Base-by-base conservation (phyloP, 2,113 vertebrate species). In the Arenaria interpres region DNA sequence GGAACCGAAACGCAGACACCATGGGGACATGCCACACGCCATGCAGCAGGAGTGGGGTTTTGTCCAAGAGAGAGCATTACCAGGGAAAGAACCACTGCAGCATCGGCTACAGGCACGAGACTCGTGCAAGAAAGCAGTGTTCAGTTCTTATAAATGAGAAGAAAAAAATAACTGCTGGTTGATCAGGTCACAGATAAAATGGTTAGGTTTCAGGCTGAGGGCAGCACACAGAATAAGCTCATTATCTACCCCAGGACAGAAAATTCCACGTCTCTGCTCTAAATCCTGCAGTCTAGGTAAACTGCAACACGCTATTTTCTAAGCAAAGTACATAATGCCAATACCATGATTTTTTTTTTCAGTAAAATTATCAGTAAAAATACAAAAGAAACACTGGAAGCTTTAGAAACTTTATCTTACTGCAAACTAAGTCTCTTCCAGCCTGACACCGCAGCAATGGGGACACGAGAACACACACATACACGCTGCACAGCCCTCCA, bases 91-190 rank as follows among this genome's bases (percentile, higher is more conserved):
- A 80, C 33, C 23, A 18, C 75, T 71, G 67, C 54, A 66, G 2
- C 12, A 50, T 1, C 1, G 0, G 23, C 72, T 27, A 27, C 66
- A 62, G 73, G 20, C 80, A 45, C 0, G 8, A 43, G 12, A 74
- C 45, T 14, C 4, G 1, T 41, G 45, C 67, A 74, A 45, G 41
- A 77, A 80, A 83, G 41, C 33, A 51, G 45, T 2, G 3, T 16
- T 78, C 51, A 9, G 18, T 7, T 67, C 68, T 54, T 22, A 39
- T 4, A 50, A n/a, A 32, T 3, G 6, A 56, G 37, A 17, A 56
- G 37, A 17, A 74, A 35, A 28, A 53, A n/a, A n/a, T n/a, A n/a
- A n/a, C n/a, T n/a, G n/a, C n/a, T n/a, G n/a, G n/a, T n/a, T n/a
- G n/a, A n/a, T n/a, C n/a, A 9, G 41, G n/a, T 77, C 53, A 59